Base-by-base conservation (phyloP, 1,140 invertebrate species). In the Scaptomyza graminum region DNA sequence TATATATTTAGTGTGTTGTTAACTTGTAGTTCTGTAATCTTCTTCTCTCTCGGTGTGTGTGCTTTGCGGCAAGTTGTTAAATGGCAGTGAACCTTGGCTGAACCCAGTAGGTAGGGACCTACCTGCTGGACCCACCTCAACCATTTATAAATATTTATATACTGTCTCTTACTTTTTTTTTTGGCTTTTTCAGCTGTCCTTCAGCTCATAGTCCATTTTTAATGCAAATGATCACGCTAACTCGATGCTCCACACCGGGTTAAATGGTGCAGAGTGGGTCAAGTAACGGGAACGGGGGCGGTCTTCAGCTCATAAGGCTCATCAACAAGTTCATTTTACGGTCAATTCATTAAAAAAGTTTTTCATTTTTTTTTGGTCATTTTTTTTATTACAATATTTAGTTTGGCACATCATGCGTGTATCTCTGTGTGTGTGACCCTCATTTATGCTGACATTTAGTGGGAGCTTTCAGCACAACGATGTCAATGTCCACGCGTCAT, bases 321-420 rank as follows among this genome's bases (percentile, higher is more conserved):
- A 90, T 90, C 85, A 90, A 90, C 85, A 90, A 90, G 85, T 90
- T 90, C 81, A 90, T 90, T 90, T 90, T 90, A 90, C 85, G 85
- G 85, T 90, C 85, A 90, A 90, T 90, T 90, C 85, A 90, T 85
- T 90, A 90, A 82, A 90, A 89, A 89, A 81, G 51, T 75, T 81
- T 72, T 66, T 68, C n/a, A n/a, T 67, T 73, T 64, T 81, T 81
- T 67, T 59, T 65, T 56, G 28, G 44, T 15, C 65, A 69, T 73
- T 31, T 31, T 31, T 77, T 74, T 70, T 77, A 65, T 74, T 65
- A 69, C 74, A 74, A 73, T 76, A 74, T 76, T 69, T 74, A 76
- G 71, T 69, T 76, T 72, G 74, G 67, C 68, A 61, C 56, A 73
- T 62, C 41, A 34, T 54, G 49, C 55, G 56, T 62, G 46, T n/a